phyloP scores from a whole-genome alignment of 2,113 vertebrate species.

The Cheirogaleus medius region DNA sequence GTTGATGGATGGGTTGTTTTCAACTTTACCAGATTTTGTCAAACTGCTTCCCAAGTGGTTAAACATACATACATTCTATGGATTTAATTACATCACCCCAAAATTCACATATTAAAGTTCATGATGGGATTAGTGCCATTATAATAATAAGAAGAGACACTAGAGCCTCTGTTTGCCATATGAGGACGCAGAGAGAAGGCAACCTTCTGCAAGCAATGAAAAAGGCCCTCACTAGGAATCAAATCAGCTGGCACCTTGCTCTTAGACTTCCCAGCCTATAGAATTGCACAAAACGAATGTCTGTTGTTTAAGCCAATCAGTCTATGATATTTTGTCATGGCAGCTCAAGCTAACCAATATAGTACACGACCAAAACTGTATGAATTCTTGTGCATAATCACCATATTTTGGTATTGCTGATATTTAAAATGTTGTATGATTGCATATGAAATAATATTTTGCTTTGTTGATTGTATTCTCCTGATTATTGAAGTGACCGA shows the following conservation, averaged over 20 bases:
- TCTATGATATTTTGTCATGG: not conserved
- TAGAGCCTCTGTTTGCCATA: not conserved
- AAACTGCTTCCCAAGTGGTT: not conserved
- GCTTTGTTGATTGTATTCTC: not conserved
- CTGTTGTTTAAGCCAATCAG: not conserved
- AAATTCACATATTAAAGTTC: not conserved
- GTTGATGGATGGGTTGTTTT: not conserved
- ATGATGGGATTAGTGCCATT: not conserved
- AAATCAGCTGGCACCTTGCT: not conserved
- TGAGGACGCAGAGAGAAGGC: not conserved
- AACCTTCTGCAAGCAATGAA: not conserved
- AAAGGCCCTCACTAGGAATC: not conserved
- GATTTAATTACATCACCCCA: not conserved
- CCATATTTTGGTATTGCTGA: not conserved
- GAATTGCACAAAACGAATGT: not conserved
- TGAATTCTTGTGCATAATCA: not conserved
- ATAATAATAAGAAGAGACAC: not conserved
- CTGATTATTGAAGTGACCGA: not conserved
- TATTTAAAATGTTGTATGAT: not conserved
- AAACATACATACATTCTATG: not conserved
- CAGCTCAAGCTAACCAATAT: not conserved
- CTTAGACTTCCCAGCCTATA: not conserved
- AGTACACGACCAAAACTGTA: not conserved
- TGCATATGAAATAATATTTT: not conserved
- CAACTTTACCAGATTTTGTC: not conserved